A percentile compares a stretch with the other conserved stretches of the same genome.
phyloP scores from a whole-genome alignment of 2,797 vertebrate species.

The Chelmon rostratus region DNA sequence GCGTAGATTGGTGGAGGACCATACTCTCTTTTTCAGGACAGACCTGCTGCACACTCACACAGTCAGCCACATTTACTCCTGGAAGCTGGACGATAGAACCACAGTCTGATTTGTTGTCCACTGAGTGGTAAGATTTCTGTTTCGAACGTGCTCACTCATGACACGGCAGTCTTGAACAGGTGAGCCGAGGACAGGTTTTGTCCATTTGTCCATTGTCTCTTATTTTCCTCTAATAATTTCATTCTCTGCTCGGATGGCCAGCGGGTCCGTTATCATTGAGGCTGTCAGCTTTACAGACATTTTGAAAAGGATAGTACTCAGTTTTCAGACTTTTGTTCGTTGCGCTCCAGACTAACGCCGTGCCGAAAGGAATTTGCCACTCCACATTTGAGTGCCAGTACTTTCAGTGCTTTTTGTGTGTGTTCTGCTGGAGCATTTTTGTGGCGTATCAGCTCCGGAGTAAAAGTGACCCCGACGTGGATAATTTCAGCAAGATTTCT shows the following conservation, averaged over 20 bases:
- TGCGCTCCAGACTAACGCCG: neutral
- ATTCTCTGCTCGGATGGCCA: neutral
- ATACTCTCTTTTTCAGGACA: neutral
- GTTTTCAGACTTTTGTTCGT: neutral
- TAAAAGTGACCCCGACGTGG: neutral
- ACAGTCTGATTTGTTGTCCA: neutral
- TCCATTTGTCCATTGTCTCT: no score
- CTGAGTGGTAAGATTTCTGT: neutral
- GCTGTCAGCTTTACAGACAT: neutral
- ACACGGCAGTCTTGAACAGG: neutral
- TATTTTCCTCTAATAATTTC: neutral
- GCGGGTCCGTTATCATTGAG: neutral
- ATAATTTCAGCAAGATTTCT: constrained; percentile 12
- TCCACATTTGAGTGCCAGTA: neutral
- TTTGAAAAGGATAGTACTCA: neutral
- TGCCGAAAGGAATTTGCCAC: neutral
- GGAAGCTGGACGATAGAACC: neutral
- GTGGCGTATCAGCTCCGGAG: neutral
- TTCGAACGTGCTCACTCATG: neutral
- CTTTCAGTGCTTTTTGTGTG: neutral
- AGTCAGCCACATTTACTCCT: neutral
- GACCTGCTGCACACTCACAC: neutral
- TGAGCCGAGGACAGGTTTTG: neutral
- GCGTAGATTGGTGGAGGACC: neutral
- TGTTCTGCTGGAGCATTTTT: neutral